Conservation (phyloP, 2,113 vertebrate genomes). For the Dolichallabes microphthalmus region DNA sequence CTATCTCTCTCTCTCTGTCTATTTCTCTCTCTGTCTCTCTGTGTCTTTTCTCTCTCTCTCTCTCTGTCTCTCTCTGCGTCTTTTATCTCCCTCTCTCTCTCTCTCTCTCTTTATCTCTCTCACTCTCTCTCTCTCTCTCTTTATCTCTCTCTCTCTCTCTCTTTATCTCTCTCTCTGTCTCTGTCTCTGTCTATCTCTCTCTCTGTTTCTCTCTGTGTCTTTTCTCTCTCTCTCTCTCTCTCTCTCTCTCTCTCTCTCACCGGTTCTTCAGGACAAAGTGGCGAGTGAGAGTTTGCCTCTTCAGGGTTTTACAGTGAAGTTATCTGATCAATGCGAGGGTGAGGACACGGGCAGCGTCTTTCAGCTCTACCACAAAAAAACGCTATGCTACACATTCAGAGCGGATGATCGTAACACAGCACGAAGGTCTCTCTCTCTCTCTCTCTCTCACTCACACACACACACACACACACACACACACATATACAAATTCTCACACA, state of each 20-base stretch:
- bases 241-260: background rate
- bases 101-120: background rate
- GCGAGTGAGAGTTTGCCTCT: conserved; percentile 92
- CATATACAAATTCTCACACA: background rate
- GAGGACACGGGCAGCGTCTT: conserved; percentile 78
- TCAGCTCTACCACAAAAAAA: conserved; percentile 97
- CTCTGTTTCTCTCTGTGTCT: no score
- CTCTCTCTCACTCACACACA: conserved; percentile 17
- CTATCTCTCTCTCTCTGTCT: no score
- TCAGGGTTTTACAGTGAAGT: conserved; percentile 89
- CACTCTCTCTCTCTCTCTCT: background rate
- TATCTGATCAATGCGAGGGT: conserved; percentile 77
- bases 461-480: background rate
- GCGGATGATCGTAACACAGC: conserved; percentile 84
- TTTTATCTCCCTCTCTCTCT: background rate
- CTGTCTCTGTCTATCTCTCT: no score
- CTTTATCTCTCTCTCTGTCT: no score
- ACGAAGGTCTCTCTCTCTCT: conserved; percentile 80
- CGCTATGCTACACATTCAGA: conserved; percentile 90
- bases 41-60: background rate
- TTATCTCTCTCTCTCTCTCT: no score
- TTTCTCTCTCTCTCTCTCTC: background rate
- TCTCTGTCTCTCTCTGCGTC: background rate
- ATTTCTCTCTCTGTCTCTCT: no score
- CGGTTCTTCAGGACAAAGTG: conserved; percentile 81